Conservation (phyloP, 1,140 invertebrate species). For the Lerema accius region DNA sequence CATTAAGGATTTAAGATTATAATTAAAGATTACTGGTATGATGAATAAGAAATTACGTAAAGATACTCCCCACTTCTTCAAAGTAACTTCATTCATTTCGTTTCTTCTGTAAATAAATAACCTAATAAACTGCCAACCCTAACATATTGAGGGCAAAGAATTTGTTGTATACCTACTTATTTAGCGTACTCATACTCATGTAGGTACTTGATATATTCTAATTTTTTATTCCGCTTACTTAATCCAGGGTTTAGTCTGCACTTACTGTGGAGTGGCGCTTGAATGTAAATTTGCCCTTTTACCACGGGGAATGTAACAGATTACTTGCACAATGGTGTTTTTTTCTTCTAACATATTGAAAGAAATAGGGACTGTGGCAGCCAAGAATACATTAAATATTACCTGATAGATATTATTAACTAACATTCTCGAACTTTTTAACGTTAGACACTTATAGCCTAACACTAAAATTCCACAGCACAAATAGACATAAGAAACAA, state of each 20-base stretch:
- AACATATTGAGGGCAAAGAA: slow-evolving; percentile 13
- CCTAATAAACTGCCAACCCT: not conserved
- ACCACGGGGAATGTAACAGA: not conserved
- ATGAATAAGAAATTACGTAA: too few relatives aligned
- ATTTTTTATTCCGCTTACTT: slow-evolving; percentile 13
- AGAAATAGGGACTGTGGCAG: not conserved
- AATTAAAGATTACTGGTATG: too few relatives aligned
- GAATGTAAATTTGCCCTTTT: slow-evolving; percentile 12
- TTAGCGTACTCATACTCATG: slow-evolving; percentile 8
- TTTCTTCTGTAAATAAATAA: too few relatives aligned
- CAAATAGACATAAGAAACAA: too few relatives aligned
- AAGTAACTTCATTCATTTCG: too few relatives aligned
- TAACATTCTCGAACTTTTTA: too few relatives aligned
- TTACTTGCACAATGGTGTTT: not conserved
- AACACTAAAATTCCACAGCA: too few relatives aligned
- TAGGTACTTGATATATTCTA: slow-evolving; percentile 3
- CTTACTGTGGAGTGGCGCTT: not conserved
- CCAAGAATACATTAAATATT: too few relatives aligned
- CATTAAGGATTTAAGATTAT: too few relatives aligned
- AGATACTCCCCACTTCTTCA: too few relatives aligned
- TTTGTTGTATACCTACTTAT: slow-evolving; percentile 10
- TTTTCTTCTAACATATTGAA: not conserved
- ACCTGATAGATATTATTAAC: too few relatives aligned
- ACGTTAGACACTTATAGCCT: too few relatives aligned
- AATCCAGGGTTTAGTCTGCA: slow-evolving; percentile 9